Conservation (phyloP, 1,140 invertebrate species). For the Caenorhabditis inopinata region DNA sequence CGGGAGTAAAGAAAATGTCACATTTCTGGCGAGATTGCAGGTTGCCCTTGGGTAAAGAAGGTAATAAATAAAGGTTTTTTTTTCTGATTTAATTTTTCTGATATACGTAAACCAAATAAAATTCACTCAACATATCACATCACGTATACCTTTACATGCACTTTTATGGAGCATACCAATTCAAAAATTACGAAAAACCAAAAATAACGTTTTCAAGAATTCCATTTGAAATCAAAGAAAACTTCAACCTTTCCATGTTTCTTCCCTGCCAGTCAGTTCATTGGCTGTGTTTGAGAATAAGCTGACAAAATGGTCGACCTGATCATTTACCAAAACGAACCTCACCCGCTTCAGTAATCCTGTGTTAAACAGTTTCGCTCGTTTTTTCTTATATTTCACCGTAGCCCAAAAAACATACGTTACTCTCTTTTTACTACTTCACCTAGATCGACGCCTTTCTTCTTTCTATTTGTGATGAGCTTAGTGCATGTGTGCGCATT, state of each 20-base stretch:
- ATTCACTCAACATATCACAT: too few species aligned
- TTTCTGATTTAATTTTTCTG: too few species aligned
- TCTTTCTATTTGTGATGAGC: conserved; percentile 31
- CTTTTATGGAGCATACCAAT: too few species aligned
- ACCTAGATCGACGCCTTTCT: neutral
- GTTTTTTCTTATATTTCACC: conserved; percentile 8
- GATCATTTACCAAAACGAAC: conserved; percentile 27
- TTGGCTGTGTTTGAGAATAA: conserved; percentile 16
- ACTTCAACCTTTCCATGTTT: conserved; percentile 4
- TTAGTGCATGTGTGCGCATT: conserved; percentile 33
- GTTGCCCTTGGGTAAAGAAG: too few species aligned
- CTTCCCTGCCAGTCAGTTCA: conserved; percentile 19
- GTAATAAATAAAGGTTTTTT: too few species aligned
- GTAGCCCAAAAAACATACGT: conserved; percentile 27
- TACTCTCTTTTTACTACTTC: conserved; percentile 24
- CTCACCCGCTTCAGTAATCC: conserved; percentile 23
- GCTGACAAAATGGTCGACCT: conserved; percentile 19
- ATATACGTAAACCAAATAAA: too few species aligned
- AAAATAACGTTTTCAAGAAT: too few species aligned
- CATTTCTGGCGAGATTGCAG: too few species aligned
- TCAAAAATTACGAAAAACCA: too few species aligned
- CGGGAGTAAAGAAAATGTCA: too few species aligned
- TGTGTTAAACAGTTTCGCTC: conserved; percentile 28
- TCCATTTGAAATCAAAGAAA: too few species aligned
- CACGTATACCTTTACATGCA: too few species aligned